A percentile compares a stretch with the other conserved stretches of the same genome.
phyloP scores from a whole-genome alignment of 2,888 invertebrate species.

The Arctia plantaginis region DNA sequence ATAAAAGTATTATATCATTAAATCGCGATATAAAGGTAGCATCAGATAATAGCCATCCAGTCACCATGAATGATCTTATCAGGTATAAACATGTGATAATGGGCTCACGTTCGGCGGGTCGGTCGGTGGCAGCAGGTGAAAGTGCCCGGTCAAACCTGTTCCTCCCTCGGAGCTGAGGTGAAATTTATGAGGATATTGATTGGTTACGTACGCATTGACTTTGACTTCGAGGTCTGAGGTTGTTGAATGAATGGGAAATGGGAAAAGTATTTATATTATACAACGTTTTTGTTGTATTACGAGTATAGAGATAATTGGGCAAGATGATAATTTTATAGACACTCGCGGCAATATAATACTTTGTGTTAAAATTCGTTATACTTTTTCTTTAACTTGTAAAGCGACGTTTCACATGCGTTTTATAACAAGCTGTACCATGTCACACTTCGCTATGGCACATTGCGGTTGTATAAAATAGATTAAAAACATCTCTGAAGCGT shows the following conservation, averaged over 20 bases:
- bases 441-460: no score
- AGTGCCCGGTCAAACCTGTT: slow-evolving; percentile 48
- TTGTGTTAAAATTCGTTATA: no score
- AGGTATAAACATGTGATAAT: slow-evolving; percentile 6
- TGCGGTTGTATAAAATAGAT: no score
- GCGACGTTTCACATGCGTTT: no score
- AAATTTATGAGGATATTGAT: slow-evolving; percentile 43
- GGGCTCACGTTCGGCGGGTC: slow-evolving; percentile 12
- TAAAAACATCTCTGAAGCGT: no score
- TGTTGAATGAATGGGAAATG: neutral
- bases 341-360: no score
- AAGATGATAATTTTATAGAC: no score
- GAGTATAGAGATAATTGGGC: no score
- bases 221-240: neutral
- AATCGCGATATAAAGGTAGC: neutral
- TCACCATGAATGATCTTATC: slow-evolving; percentile 4
- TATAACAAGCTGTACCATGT: no score
- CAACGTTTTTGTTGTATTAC: no score
- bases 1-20: neutral
- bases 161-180: slow-evolving; percentile 31
- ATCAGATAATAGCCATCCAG: neutral
- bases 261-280: neutral
- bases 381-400: no score
- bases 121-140: slow-evolving; percentile 34
- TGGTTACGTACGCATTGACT: neutral